Evolutionary conservation across 2,797 vertebrate genomes (phyloP).

Genomic region (Xyrichtys novacula): DNA sequence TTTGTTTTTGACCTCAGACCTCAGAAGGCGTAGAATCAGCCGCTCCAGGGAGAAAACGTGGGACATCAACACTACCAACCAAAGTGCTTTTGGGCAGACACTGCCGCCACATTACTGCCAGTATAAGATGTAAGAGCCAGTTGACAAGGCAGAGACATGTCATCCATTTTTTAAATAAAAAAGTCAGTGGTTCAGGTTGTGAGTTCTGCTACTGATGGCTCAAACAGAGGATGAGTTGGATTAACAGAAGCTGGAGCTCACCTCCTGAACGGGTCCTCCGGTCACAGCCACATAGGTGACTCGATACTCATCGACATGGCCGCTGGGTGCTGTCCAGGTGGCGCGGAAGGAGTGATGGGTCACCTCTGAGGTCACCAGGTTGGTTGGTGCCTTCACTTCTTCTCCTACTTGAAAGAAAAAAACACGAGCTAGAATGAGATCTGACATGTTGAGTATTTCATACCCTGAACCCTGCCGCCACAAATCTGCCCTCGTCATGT

Average conservation of each 20-base stretch:
- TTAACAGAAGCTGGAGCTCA: conserved; percentile 66
- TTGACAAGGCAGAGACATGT: too few species aligned
- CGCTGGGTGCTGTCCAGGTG: conserved; percentile 89
- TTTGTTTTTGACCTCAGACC: too few species aligned
- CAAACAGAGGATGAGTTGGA: neutral
- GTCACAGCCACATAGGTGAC: conserved; percentile 85
- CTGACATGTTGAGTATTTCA: conserved; percentile 45
- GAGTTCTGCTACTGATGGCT: neutral
- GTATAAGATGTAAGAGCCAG: too few species aligned
- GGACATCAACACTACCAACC: too few species aligned
- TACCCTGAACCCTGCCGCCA: conserved; percentile 37
- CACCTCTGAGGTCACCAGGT: conserved; percentile 92
- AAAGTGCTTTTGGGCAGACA: too few species aligned
- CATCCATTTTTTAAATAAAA: too few species aligned
- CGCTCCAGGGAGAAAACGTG: too few species aligned
- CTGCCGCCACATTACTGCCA: too few species aligned
- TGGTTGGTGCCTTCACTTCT: conserved; percentile 84
- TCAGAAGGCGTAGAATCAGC: too few species aligned
- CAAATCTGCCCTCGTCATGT: conserved; percentile 45
- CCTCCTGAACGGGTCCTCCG: conserved; percentile 89
- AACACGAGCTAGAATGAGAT: conserved; percentile 12
- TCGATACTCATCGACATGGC: conserved; percentile 89
- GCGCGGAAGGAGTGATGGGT: conserved; percentile 91
- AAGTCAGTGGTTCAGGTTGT: too few species aligned
- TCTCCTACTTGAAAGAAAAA: conserved; percentile 66